A percentile compares a stretch with the other conserved stretches of the same genome.
phyloP scores from a whole-genome alignment of 2,113 vertebrate genomes.

The Leptodactylus fuscus region DNA sequence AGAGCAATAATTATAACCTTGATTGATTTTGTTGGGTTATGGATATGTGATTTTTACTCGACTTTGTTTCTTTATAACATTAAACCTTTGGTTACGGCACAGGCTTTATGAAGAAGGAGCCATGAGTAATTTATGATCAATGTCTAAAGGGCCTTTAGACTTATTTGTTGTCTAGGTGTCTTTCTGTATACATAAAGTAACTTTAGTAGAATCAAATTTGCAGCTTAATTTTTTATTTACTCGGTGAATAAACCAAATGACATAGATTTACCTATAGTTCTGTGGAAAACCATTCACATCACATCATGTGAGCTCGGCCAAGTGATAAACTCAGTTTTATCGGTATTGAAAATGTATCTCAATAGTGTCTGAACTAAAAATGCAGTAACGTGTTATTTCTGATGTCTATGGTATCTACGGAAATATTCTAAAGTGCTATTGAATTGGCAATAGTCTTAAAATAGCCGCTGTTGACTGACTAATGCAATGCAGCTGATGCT shows the following conservation, averaged over 20 bases:
- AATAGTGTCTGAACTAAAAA: background rate
- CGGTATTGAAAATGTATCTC: background rate
- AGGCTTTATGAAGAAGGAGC: background rate
- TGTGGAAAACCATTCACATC: background rate
- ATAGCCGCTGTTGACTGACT: background rate
- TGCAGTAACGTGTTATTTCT: background rate
- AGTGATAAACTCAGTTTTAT: background rate
- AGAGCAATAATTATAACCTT: background rate
- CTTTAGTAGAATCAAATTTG: background rate
- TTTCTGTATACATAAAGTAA: background rate
- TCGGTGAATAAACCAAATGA: background rate
- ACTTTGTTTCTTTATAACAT: background rate
- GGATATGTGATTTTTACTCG: background rate
- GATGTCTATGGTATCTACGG: background rate
- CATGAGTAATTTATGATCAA: background rate
- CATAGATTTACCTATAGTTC: background rate
- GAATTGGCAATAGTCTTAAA: slow-evolving; percentile 12
- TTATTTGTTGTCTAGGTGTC: background rate
- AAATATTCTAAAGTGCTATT: background rate
- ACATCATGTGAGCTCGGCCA: too few species aligned
- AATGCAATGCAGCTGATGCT: slow-evolving; percentile 28
- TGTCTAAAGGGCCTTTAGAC: too few species aligned
- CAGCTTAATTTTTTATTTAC: too few species aligned
- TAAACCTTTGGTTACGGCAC: background rate
- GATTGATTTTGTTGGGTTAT: slow-evolving; percentile 1